Evolutionary conservation across 2,888 invertebrate genomes (phyloP).

Genomic region (Callosobruchus maculatus): DNA sequence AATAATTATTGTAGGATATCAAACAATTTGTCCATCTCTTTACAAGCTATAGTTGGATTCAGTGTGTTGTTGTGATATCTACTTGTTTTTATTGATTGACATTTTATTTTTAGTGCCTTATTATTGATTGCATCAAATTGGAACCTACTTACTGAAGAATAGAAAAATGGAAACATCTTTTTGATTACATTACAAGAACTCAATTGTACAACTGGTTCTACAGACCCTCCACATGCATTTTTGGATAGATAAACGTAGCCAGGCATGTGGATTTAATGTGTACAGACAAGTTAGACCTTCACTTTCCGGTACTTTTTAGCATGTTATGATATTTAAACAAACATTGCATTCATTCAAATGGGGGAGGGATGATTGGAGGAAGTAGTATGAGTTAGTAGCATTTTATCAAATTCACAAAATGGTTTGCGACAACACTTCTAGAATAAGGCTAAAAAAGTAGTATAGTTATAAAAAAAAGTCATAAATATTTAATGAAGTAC

Average conservation of each 20-base stretch:
- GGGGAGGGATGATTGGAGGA: too few relatives aligned
- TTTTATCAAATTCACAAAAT: too few relatives aligned
- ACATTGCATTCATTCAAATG: too few relatives aligned
- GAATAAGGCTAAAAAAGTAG: too few relatives aligned
- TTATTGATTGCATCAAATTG: neutral
- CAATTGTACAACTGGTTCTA: neutral
- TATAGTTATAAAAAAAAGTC: too few relatives aligned
- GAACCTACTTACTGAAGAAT: neutral
- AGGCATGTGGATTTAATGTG: conserved; percentile 70
- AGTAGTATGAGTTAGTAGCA: too few relatives aligned
- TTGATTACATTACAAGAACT: neutral
- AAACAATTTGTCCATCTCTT: neutral
- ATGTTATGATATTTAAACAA: neutral
- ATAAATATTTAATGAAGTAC: too few relatives aligned
- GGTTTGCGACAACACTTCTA: too few relatives aligned
- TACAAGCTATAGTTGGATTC: neutral
- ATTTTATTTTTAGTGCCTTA: neutral
- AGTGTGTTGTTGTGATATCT: neutral
- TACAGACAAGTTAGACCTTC: conserved; percentile 68
- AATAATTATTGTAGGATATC: neutral
- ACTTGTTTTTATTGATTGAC: neutral
- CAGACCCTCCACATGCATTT: conserved; percentile 65
- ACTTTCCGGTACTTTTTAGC: conserved; percentile 50
- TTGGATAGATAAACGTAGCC: conserved; percentile 82
- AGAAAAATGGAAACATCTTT: neutral